These are phyloP conservation scores for Cynopterus brachyotis DNA, from an alignment of 2,113 vertebrate genomes.

Conservation along the genomic window DNA sequence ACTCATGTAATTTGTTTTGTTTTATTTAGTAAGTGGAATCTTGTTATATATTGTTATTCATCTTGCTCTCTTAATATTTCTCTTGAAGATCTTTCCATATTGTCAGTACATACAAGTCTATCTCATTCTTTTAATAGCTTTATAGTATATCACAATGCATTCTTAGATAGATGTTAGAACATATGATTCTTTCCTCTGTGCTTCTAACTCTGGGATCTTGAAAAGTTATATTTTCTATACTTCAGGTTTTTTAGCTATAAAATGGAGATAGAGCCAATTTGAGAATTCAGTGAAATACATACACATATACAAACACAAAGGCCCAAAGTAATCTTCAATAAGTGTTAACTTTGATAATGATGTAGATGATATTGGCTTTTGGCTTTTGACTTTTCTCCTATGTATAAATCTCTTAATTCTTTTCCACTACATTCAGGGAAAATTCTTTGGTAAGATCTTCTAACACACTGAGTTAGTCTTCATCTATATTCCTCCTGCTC, in stretches of 20 bases:
- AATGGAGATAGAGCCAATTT: neutral
- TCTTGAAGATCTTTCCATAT: neutral
- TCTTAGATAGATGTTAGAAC: neutral
- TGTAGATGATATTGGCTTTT: neutral
- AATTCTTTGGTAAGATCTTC: neutral
- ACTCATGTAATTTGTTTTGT: neutral
- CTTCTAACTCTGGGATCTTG: neutral
- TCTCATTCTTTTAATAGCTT: neutral
- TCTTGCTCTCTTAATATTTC: neutral
- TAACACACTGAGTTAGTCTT: neutral
- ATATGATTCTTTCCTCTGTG: neutral
- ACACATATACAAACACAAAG: neutral
- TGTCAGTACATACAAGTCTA: neutral
- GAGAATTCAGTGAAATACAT: neutral
- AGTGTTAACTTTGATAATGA: neutral
- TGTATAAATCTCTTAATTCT: neutral
- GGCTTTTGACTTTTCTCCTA: neutral
- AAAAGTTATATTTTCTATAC: neutral
- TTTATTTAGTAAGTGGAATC: neutral
- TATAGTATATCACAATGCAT: neutral
- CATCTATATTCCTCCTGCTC: neutral
- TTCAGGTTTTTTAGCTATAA: neutral
- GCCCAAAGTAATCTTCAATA: neutral
- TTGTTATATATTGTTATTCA: neutral
- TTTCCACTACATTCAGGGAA: neutral